Conservation (phyloP, 2,113 vertebrate genomes). For the Apus apus region DNA sequence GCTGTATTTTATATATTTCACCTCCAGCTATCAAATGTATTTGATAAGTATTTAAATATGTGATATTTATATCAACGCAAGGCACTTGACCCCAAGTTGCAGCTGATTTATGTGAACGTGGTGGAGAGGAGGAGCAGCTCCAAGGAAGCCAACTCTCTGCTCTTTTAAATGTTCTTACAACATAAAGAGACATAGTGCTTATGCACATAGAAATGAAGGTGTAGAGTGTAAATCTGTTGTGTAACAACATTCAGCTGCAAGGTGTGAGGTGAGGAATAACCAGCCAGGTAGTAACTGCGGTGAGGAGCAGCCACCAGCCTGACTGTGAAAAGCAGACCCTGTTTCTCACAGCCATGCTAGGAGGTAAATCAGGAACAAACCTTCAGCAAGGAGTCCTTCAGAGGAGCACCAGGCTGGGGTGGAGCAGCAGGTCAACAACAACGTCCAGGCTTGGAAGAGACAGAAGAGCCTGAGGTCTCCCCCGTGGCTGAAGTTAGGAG, state of each 20-base stretch:
- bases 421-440: accelerated
- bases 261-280: neutral
- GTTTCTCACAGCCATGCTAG: neutral
- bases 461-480: neutral
- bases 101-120: neutral
- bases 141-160: neutral
- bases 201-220: neutral
- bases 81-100: neutral
- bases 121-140: neutral
- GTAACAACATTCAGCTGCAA: neutral
- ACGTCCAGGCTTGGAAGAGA: too few relatives aligned
- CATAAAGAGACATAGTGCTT: neutral
- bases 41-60: neutral
- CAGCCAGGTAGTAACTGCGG: neutral
- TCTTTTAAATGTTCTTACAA: neutral
- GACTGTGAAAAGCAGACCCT: neutral
- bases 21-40: neutral
- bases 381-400: neutral
- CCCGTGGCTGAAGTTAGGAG: neutral
- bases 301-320: neutral
- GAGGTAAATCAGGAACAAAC: neutral
- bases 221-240: neutral
- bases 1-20: neutral
- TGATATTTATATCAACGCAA: neutral
- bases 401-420: accelerated